A percentile compares a stretch with the other conserved stretches of the same genome.
Evolutionary conservation across 92 coral and sea anemone genomes (phyloP).

Genomic region (Metridium senile): DNA sequence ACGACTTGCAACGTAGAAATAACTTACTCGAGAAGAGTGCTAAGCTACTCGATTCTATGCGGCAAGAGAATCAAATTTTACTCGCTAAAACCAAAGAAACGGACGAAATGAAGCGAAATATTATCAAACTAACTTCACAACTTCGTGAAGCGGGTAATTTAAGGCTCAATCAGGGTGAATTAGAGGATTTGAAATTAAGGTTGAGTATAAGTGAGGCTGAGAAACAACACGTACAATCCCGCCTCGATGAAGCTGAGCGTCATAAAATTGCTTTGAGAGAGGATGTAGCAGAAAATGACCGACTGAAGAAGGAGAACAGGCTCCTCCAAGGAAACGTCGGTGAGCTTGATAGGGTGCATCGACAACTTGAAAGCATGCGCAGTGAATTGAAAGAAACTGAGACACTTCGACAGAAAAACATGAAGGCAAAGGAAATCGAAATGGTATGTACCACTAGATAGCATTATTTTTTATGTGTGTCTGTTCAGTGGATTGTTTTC

Average conservation of each 20-base stretch:
- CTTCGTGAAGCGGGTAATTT: constrained; percentile 68
- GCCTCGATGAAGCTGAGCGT: constrained; percentile 54
- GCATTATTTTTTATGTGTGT: not conserved
- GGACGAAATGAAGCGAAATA: constrained; percentile 68
- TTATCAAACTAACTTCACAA: constrained; percentile 68
- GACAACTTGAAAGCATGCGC: constrained; percentile 47
- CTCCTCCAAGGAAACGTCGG: constrained; percentile 52
- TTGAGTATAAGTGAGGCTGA: constrained; percentile 50
- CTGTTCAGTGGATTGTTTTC: not conserved
- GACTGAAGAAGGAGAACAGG: constrained; percentile 64
- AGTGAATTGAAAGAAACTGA: constrained; percentile 64
- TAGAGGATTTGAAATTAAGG: constrained; percentile 47
- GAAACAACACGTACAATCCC: constrained; percentile 63
- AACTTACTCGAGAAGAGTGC: constrained; percentile 35
- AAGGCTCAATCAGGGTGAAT: constrained; percentile 49
- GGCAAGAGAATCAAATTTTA: constrained; percentile 43
- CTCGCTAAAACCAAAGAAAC: constrained; percentile 57
- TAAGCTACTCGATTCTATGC: constrained; percentile 38
- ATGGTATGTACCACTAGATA: constrained; percentile 53
- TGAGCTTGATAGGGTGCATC: constrained; percentile 63
- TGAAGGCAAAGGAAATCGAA: constrained; percentile 51
- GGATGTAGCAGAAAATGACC: constrained; percentile 47
- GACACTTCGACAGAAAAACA: constrained; percentile 52
- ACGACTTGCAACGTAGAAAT: constrained; percentile 47
- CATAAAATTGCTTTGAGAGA: constrained; percentile 29